Evolutionary conservation across 2,113 vertebrate genomes (phyloP).

Genomic region (Eretmochelys imbricata): DNA sequence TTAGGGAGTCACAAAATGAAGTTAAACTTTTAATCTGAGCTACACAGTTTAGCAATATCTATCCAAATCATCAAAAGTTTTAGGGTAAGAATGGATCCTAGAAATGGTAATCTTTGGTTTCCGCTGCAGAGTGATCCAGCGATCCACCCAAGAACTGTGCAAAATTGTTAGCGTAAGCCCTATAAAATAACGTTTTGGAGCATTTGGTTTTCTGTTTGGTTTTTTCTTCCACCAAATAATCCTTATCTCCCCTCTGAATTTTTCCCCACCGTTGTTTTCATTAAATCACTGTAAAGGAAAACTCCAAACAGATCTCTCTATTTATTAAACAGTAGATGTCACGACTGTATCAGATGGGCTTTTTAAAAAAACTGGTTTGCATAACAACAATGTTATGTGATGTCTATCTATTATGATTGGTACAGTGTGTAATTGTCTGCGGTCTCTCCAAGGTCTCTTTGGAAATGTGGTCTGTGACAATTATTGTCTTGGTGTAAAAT

Average conservation of each 20-base stretch:
- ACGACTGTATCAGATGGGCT: background rate
- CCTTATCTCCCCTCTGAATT: background rate
- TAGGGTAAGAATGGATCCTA: background rate
- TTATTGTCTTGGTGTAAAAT: background rate
- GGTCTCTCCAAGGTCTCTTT: background rate
- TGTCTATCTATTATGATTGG: accelerated
- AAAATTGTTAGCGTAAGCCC: background rate
- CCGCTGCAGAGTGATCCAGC: background rate
- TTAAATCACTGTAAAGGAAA: too few species aligned
- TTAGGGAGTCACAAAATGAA: too few species aligned
- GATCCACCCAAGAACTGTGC: background rate
- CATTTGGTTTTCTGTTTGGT: background rate
- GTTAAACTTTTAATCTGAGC: background rate
- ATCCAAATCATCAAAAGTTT: background rate
- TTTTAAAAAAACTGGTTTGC: background rate
- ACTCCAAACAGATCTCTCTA: too few species aligned
- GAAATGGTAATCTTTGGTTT: background rate
- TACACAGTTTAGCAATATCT: background rate
- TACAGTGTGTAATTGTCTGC: background rate
- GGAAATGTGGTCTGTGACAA: background rate
- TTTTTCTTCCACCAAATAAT: background rate
- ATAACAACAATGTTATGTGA: accelerated
- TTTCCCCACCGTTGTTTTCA: too few species aligned
- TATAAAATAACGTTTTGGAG: background rate
- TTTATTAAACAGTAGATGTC: background rate